Evolutionary conservation across 2,797 vertebrate species (phyloP), one percentile per base, ranked within the genome.

Genomic region (Emys orbicularis): DNA sequence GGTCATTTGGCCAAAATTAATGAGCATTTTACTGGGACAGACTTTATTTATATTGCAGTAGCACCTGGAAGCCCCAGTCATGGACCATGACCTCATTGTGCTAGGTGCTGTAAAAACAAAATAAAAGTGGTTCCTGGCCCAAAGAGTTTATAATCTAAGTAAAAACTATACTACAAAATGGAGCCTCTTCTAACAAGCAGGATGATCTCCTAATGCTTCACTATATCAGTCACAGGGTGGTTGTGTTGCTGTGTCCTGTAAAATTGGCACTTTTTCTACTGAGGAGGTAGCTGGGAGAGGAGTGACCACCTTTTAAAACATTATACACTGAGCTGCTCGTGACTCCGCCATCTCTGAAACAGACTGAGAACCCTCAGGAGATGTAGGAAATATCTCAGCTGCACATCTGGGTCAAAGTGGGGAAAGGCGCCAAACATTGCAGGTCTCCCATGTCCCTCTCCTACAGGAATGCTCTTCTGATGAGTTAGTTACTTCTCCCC

Each of bases 371-470:
- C n/a, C 50, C 54, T 94, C 1, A 1, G 61, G 54, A 59, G 76
- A 12, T 47, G 8, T 0, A 1, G 31, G 44, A 53, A 9, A 18
- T 56, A 25, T 1, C 81, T 52, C 27, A 5, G 23, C 61, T 84
- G n/a, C 79, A 8, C 8, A 4, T 50, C 3, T 5, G 4, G 15
- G 41, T 31, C 23, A 72, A 87, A 89, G 29, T 68, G 5, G 9
- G 6, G 1, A 4, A 0, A 34, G 3, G 27, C 57, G 89, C 27
- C 27, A 88, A 68, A 83, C 13, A 16, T 4, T 34, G 13, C 29
- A 34, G 59, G 12, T 61, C 59, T 61, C 59, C 31, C 59, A 61
- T 1, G 6, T 7, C 49, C 81, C 6, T 59, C 9, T 74, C 2
- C 6, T 53, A 12, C 0, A 1, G 15, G 37, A 76, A 7, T 79